phyloP scores from a whole-genome alignment of 1,140 invertebrate genomes.

The Danaus plexippus region DNA sequence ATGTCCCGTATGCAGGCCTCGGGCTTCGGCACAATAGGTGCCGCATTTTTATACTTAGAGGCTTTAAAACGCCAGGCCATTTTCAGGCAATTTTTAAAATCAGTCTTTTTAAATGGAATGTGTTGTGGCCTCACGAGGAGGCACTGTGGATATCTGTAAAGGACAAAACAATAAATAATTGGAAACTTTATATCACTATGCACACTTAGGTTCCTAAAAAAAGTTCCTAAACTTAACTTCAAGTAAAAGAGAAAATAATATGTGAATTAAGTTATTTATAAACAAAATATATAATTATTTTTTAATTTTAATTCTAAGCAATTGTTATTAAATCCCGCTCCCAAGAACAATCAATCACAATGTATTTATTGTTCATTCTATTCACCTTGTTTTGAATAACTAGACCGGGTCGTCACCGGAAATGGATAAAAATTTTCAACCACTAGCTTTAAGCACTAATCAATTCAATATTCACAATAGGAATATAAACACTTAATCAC shows the following conservation, averaged over 20 bases:
- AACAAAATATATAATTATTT: too few species aligned
- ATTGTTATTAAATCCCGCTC: too few species aligned
- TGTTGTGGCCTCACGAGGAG: slow-evolving; percentile 23
- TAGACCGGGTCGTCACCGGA: slow-evolving; percentile 54
- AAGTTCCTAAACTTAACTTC: too few species aligned
- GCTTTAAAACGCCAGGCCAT: slow-evolving; percentile 97
- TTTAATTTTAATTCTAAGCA: too few species aligned
- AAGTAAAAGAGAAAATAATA: too few species aligned
- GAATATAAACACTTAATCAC: slow-evolving; percentile 11
- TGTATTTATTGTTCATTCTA: slow-evolving; percentile 26
- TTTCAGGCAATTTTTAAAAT: slow-evolving; percentile 62
- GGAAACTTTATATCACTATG: too few species aligned
- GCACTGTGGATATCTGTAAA: slow-evolving; percentile 18
- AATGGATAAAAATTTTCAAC: slow-evolving; percentile 24
- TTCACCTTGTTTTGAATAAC: slow-evolving; percentile 67
- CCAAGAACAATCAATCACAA: too few species aligned
- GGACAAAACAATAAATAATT: too few species aligned
- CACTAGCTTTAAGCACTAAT: too few species aligned
- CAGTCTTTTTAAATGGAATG: slow-evolving; percentile 67
- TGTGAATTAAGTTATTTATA: too few species aligned
- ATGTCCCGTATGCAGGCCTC: slow-evolving; percentile 93
- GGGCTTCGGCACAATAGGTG: slow-evolving; percentile 91
- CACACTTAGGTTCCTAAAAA: too few species aligned
- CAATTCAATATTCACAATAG: slow-evolving; percentile 3
- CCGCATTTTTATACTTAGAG: slow-evolving; percentile 97